Evolutionary conservation across 2,888 invertebrate genomes (phyloP).

Genomic region (Heliconius ethilla): DNA sequence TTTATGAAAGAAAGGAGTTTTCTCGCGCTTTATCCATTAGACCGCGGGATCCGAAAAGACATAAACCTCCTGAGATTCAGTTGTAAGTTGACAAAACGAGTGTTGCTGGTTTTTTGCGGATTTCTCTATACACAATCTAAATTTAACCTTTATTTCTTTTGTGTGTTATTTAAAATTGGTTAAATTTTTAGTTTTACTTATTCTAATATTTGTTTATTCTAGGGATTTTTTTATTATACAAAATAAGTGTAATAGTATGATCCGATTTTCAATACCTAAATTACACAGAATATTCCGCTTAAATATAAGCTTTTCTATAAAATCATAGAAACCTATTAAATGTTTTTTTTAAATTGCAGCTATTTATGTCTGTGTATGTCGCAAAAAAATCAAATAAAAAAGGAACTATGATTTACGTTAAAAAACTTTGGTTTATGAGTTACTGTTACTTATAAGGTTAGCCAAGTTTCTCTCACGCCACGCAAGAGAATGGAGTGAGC

Average conservation of each 20-base stretch:
- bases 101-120: conserved; percentile 60
- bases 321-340: neutral
- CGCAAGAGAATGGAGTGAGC: no score
- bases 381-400: no score
- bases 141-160: conserved; percentile 40
- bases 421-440: neutral
- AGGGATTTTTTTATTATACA: neutral
- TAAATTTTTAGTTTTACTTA: neutral
- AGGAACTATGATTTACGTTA: no score
- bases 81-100: conserved; percentile 76
- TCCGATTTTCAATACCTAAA: no score
- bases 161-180: conserved; percentile 29
- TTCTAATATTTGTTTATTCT: no score
- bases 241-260: neutral
- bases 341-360: no score
- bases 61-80: conserved; percentile 78
- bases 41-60: conserved; percentile 79
- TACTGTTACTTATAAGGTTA: neutral
- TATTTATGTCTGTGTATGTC: no score
- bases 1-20: conserved; percentile 78
- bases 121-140: conserved; percentile 50
- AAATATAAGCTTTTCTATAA: neutral
- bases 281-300: neutral
- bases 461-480: neutral
- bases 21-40: conserved; percentile 72